Evolutionary conservation across 2,888 invertebrate genomes (phyloP).

Genomic region (Caenorhabditis sulstoni): DNA sequence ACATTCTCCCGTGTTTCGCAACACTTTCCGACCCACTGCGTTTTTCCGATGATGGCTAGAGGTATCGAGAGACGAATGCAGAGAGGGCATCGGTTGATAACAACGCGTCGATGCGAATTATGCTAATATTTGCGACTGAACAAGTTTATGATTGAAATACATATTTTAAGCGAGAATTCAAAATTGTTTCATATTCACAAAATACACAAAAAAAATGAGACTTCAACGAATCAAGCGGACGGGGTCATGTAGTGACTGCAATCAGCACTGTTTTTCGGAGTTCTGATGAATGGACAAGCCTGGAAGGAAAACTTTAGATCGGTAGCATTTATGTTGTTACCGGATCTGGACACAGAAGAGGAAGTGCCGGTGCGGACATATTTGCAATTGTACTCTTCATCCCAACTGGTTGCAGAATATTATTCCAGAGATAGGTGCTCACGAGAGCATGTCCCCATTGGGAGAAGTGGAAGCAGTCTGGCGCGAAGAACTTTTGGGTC

Average conservation of each 20-base stretch:
- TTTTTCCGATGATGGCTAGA: background rate
- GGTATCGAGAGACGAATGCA: background rate
- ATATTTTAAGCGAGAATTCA: too few species aligned
- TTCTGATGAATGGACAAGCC: slow-evolving; percentile 71
- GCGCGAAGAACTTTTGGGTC: slow-evolving; percentile 68
- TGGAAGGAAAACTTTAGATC: slow-evolving; percentile 50
- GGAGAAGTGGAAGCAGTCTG: slow-evolving; percentile 78
- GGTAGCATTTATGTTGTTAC: too few species aligned
- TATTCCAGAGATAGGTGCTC: slow-evolving; percentile 72
- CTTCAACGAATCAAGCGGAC: slow-evolving; percentile 18
- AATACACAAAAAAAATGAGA: slow-evolving; percentile 15
- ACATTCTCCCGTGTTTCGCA: slow-evolving; percentile 16
- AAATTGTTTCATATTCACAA: too few species aligned
- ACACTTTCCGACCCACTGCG: slow-evolving; percentile 16
- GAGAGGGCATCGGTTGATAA: too few species aligned
- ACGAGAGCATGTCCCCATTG: slow-evolving; percentile 73
- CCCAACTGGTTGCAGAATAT: slow-evolving; percentile 72
- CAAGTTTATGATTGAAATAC: background rate
- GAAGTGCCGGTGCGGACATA: slow-evolving; percentile 57
- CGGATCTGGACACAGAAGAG: slow-evolving; percentile 71
- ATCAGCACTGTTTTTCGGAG: slow-evolving; percentile 66
- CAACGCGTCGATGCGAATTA: slow-evolving; percentile 5
- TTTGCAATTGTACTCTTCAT: slow-evolving; percentile 64
- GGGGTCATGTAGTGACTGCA: slow-evolving; percentile 70
- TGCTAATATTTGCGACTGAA: slow-evolving; percentile 18